Evolutionary conservation across 2,113 vertebrate species (phyloP).

Genomic region (Piaya cayana): DNA sequence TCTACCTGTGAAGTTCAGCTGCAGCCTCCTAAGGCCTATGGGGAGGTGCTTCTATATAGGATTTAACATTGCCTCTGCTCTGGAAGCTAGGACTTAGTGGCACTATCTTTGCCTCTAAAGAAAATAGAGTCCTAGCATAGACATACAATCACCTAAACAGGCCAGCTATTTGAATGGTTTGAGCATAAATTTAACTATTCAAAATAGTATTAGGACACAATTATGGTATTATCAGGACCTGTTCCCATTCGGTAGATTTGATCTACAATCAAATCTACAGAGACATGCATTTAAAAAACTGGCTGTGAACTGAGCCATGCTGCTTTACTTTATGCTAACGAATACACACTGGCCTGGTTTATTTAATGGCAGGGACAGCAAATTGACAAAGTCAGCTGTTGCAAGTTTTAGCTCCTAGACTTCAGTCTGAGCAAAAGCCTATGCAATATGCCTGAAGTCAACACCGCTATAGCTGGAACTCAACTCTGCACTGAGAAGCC

Average conservation of each 20-base stretch:
- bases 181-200: not conserved
- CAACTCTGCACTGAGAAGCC: not conserved
- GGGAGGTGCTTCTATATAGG: not conserved
- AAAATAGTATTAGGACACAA: not conserved
- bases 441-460: not conserved
- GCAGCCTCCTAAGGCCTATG: not conserved
- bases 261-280: not conserved
- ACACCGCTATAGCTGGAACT: not conserved
- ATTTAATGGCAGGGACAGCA: not conserved
- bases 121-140: not conserved
- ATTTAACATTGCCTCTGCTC: not conserved
- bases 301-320: not conserved
- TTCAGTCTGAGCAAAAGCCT: not conserved
- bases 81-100: not conserved
- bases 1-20: not conserved
- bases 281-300: not conserved
- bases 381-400: not conserved
- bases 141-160: not conserved
- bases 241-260: not conserved
- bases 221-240: not conserved
- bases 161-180: not conserved
- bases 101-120: not conserved
- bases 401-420: not conserved
- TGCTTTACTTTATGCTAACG: too few relatives aligned
- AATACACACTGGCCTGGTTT: not conserved